These are phyloP conservation scores for Volucella zonaria DNA, from an alignment of 2,888 invertebrate genomes.

Conservation along the genomic window DNA sequence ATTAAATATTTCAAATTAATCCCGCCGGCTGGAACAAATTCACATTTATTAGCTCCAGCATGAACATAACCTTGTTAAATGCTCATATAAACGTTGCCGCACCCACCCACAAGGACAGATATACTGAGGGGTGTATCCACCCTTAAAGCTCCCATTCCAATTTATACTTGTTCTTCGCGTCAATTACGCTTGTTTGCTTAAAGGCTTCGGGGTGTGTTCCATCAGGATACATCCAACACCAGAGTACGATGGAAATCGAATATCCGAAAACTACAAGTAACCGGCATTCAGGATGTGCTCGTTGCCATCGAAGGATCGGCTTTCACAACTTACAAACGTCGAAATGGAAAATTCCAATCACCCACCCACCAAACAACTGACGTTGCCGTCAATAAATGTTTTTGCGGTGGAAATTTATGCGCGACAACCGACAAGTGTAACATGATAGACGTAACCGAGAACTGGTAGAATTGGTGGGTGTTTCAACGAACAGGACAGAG, in stretches of 20 bases:
- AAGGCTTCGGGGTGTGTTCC: conserved; percentile 50
- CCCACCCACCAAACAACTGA: conserved; percentile 8
- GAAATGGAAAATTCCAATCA: conserved; percentile 33
- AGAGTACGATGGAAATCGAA: conserved; percentile 23
- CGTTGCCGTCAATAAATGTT: conserved; percentile 46
- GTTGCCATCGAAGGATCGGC: background rate
- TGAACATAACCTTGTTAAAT: conserved; percentile 66
- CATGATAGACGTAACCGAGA: conserved; percentile 42
- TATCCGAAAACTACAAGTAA: conserved; percentile 25
- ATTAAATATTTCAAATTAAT: conserved; percentile 63
- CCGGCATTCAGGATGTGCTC: conserved; percentile 1
- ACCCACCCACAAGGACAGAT: conserved; percentile 18
- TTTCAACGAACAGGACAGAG: background rate
- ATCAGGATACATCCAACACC: background rate
- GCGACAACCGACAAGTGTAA: conserved; percentile 32
- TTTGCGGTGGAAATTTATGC: conserved; percentile 41
- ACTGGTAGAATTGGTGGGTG: conserved; percentile 13
- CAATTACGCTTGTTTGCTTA: conserved; percentile 60
- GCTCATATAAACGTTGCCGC: conserved; percentile 49
- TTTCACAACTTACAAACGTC: conserved; percentile 3
- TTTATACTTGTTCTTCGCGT: conserved; percentile 30
- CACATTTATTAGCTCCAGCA: conserved; percentile 62
- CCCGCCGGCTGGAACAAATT: conserved; percentile 59
- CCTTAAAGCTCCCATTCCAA: background rate
- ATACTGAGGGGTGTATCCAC: conserved; percentile 2